phyloP scores from a whole-genome alignment of 2,113 vertebrate genomes.

The Lepidothrix coronata region DNA sequence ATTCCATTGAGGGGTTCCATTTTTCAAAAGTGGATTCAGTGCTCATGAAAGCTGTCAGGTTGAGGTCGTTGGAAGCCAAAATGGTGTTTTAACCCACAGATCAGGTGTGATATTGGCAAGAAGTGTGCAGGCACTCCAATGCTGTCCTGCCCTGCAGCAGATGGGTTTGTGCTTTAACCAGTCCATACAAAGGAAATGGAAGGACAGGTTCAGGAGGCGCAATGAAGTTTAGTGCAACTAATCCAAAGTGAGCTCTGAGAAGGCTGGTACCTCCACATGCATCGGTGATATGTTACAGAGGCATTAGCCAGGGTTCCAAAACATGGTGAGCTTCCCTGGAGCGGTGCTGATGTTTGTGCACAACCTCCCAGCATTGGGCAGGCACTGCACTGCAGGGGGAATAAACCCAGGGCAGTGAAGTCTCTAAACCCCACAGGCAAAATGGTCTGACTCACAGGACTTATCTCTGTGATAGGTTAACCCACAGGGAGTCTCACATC shows the following conservation, averaged over 20 bases:
- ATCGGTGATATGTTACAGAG: accelerated
- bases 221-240: not conserved
- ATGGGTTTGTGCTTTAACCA: not conserved
- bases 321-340: accelerated
- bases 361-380: not conserved
- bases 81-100: not conserved
- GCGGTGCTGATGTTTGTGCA: not conserved
- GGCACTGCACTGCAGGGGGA: too few relatives aligned
- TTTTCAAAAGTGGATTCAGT: constrained; percentile 51
- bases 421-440: not conserved
- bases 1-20: constrained; percentile 48
- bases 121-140: accelerated
- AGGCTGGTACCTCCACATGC: not conserved
- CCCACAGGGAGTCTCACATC: not conserved
- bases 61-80: constrained; percentile 34
- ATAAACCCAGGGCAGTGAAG: not conserved
- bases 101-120: not conserved
- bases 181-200: not conserved
- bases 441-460: not conserved
- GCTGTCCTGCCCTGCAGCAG: not conserved
- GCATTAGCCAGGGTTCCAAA: not conserved
- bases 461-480: not conserved
- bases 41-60: constrained; percentile 59
- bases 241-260: not conserved
- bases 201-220: not conserved